Evolutionary conservation across 2,797 vertebrate species (phyloP).

Genomic region (Hydrocynus forskahlii): DNA sequence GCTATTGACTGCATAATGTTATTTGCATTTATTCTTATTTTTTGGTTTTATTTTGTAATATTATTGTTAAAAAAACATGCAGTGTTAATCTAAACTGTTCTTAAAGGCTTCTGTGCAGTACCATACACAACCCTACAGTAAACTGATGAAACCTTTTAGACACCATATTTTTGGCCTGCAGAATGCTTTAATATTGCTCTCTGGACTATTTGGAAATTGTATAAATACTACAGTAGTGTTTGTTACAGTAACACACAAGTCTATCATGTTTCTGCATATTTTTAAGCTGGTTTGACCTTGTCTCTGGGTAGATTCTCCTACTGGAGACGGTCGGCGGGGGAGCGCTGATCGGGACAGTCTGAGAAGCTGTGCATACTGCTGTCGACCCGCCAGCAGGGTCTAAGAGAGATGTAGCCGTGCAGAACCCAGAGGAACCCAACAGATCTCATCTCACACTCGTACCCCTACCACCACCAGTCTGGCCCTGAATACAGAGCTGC

Average conservation of each 20-base stretch:
- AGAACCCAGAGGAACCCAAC: slow-evolving; percentile 40
- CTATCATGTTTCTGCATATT: not conserved
- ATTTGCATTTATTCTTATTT: too few relatives aligned
- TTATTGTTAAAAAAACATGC: too few relatives aligned
- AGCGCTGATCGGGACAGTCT: slow-evolving; percentile 79
- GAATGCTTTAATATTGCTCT: not conserved
- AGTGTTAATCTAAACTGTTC: too few relatives aligned
- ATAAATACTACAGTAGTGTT: not conserved
- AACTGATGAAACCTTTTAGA: too few relatives aligned
- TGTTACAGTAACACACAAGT: not conserved
- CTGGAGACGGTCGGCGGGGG: slow-evolving; percentile 79
- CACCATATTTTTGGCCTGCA: too few relatives aligned
- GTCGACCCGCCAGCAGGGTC: slow-evolving; percentile 82
- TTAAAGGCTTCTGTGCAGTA: too few relatives aligned
- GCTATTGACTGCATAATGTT: too few relatives aligned
- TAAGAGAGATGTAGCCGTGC: slow-evolving; percentile 63
- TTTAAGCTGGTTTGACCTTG: not conserved
- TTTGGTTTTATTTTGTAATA: too few relatives aligned
- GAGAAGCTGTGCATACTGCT: slow-evolving; percentile 83
- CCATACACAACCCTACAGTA: too few relatives aligned
- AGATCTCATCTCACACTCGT: slow-evolving; percentile 44
- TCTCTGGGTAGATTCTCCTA: slow-evolving; percentile 75
- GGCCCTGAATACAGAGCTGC: slow-evolving; percentile 75
- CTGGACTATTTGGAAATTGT: not conserved
- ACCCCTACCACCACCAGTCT: slow-evolving; percentile 70